Conservation (phyloP, 2,888 invertebrate species). For the Acholoe squamosa region DNA sequence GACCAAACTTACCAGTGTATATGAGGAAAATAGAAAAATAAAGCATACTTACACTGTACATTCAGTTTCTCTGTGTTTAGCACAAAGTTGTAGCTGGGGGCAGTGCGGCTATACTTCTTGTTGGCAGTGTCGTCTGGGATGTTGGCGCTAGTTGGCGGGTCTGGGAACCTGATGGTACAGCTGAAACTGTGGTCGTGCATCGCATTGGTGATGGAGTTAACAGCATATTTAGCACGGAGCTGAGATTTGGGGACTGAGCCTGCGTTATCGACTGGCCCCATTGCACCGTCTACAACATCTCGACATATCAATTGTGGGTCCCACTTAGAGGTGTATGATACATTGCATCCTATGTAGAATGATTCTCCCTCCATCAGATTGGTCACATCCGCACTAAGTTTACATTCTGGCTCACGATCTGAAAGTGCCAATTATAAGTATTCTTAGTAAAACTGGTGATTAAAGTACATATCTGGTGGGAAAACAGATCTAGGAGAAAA, state of each 20-base stretch:
- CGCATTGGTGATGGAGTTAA: not conserved
- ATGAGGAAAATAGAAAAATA: no score
- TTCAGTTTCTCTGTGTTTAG: not conserved
- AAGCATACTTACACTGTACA: conserved; percentile 40
- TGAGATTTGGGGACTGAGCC: not conserved
- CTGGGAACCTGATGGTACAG: not conserved
- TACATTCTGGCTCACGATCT: not conserved
- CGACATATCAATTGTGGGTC: not conserved
- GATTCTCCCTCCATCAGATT: conserved; percentile 21
- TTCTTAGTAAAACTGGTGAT: not conserved
- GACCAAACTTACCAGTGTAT: no score
- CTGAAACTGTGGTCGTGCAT: not conserved
- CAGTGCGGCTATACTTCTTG: not conserved
- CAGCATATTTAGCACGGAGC: not conserved
- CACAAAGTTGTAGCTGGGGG: not conserved
- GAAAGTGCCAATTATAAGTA: no score
- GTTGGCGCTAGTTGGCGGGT: not conserved
- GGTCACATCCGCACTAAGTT: not conserved
- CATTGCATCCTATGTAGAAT: not conserved
- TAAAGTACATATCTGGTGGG: not conserved
- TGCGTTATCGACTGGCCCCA: not conserved
- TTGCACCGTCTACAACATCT: not conserved
- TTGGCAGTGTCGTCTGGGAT: not conserved
- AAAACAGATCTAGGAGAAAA: not conserved
- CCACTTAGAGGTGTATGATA: not conserved